Conservation (phyloP, 2,888 invertebrate species). For the Stenurella melanura region DNA sequence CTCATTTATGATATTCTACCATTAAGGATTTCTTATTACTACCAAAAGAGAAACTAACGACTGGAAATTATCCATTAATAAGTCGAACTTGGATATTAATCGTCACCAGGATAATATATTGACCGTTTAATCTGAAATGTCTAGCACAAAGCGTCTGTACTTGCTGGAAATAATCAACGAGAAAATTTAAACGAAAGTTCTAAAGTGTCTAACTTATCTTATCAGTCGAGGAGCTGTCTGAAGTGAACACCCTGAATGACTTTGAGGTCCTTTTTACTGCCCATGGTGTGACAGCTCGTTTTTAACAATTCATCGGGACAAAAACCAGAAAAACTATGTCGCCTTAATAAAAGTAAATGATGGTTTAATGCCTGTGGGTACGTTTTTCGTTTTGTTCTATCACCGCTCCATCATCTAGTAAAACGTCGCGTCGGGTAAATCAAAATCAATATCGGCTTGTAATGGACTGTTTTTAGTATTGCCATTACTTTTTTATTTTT, state of each 20-base stretch:
- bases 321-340: conserved; percentile 39
- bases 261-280: conserved; percentile 26
- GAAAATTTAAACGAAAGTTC: conserved; percentile 27
- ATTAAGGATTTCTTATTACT: no score
- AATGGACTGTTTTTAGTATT: background rate
- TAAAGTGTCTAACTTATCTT: conserved; percentile 27
- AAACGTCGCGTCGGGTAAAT: background rate
- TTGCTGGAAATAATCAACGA: conserved; percentile 28
- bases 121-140: background rate
- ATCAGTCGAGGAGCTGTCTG: conserved; percentile 14
- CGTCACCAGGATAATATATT: background rate
- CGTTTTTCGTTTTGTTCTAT: background rate
- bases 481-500: background rate
- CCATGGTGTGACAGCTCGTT: conserved; percentile 24
- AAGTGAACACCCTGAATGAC: conserved; percentile 23
- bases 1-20: no score
- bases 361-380: conserved; percentile 53
- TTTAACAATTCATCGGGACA: conserved; percentile 14
- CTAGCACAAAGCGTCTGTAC: conserved; percentile 3
- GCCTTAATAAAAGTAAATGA: conserved; percentile 55
- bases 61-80: background rate
- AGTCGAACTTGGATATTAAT: conserved; percentile 5
- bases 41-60: no score
- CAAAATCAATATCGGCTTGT: background rate
- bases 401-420: background rate